These are phyloP conservation scores for Plebejus anna DNA, from an alignment of 2,888 invertebrate species.

Conservation along the genomic window DNA sequence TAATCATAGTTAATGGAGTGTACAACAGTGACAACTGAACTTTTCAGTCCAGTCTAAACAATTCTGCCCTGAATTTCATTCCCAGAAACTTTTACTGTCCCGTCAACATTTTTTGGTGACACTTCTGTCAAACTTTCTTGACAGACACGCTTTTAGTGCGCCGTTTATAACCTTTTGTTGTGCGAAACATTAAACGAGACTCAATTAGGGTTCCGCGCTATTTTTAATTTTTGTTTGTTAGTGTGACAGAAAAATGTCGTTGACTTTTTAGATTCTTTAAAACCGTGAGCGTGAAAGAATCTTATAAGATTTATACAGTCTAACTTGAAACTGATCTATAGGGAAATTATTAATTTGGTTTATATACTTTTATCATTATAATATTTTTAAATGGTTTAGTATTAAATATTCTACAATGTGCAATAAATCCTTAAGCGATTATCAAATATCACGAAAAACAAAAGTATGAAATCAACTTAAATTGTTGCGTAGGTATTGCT, in stretches of 20 bases:
- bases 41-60: slow-evolving; percentile 63
- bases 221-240: background rate
- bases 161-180: slow-evolving; percentile 19
- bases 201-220: slow-evolving; percentile 24
- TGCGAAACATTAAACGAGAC: slow-evolving; percentile 32
- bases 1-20: slow-evolving; percentile 44
- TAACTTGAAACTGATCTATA: too few species aligned
- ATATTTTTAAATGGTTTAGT: too few species aligned
- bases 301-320: background rate
- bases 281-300: background rate
- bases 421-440: background rate
- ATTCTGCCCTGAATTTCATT: slow-evolving; percentile 66
- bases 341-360: too few species aligned
- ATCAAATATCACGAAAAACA: background rate
- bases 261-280: background rate
- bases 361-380: too few species aligned
- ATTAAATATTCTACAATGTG: too few species aligned
- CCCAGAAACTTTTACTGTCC: slow-evolving; percentile 69
- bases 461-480: background rate
- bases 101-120: slow-evolving; percentile 62
- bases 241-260: background rate
- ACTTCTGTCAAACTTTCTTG: slow-evolving; percentile 45
- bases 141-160: slow-evolving; percentile 27
- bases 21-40: slow-evolving; percentile 65
- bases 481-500: slow-evolving; percentile 1